Evolutionary conservation across 2,888 invertebrate species (phyloP).

Genomic region (Parelbella ahira): DNA sequence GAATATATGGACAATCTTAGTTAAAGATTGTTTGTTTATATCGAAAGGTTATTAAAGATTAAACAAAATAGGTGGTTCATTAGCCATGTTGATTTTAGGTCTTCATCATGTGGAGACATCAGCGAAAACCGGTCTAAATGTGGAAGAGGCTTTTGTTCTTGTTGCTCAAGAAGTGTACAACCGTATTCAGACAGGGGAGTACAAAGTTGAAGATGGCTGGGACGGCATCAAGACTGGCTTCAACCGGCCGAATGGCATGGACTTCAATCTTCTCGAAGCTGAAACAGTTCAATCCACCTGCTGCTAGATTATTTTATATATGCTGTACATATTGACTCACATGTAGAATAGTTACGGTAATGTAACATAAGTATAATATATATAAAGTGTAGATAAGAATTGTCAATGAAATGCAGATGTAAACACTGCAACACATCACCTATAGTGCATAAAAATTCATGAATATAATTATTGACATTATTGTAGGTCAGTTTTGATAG

Average conservation of each 20-base stretch:
- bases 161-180: slow-evolving; percentile 95
- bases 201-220: slow-evolving; percentile 97
- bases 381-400: slow-evolving; percentile 31
- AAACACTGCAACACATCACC: slow-evolving; percentile 20
- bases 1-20: too few species aligned
- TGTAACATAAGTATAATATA: slow-evolving; percentile 54
- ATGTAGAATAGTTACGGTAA: slow-evolving; percentile 32
- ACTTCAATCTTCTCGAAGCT: slow-evolving; percentile 92
- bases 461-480: slow-evolving; percentile 13
- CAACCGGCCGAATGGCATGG: slow-evolving; percentile 88
- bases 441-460: slow-evolving; percentile 15
- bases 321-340: slow-evolving; percentile 42
- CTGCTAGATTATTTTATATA: slow-evolving; percentile 78
- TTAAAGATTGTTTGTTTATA: too few species aligned
- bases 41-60: too few species aligned
- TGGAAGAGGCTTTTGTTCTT: slow-evolving; percentile 94
- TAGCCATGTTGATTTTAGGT: slow-evolving; percentile 48
- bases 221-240: slow-evolving; percentile 98
- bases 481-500: slow-evolving; percentile 12
- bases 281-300: slow-evolving; percentile 94
- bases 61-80: too few species aligned
- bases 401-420: slow-evolving; percentile 21
- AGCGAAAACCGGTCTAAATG: slow-evolving; percentile 94
- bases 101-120: slow-evolving; percentile 98
- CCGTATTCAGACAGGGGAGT: slow-evolving; percentile 94